These are phyloP conservation scores for Eulemur rufifrons DNA, from an alignment of 2,113 vertebrate genomes.

Conservation along the genomic window DNA sequence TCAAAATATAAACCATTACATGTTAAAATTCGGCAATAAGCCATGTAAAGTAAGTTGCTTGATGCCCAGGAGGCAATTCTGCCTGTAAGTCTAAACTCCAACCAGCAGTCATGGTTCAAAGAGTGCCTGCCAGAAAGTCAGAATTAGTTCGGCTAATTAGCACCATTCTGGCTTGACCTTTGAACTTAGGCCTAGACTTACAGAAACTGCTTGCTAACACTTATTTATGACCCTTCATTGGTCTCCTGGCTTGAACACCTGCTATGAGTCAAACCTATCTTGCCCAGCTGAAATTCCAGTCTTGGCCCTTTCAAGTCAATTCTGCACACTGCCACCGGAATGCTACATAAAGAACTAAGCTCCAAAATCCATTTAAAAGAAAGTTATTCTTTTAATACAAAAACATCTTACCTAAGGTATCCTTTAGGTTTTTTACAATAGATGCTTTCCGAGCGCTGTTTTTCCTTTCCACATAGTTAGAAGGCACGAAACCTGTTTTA, in stretches of 20 bases:
- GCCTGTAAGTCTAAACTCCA: not conserved
- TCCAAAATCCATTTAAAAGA: not conserved
- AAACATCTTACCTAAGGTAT: slow-evolving; percentile 89
- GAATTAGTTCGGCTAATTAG: not conserved
- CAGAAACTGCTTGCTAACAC: not conserved
- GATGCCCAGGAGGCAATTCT: not conserved
- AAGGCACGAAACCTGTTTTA: slow-evolving; percentile 94
- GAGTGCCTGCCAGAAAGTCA: not conserved
- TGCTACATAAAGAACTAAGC: slow-evolving; percentile 4
- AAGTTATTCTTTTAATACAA: not conserved
- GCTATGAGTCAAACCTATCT: slow-evolving; percentile 32
- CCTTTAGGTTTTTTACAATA: slow-evolving; percentile 94
- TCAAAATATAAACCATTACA: slow-evolving; percentile 11
- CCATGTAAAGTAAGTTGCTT: slow-evolving; percentile 10
- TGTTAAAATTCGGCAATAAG: slow-evolving; percentile 20
- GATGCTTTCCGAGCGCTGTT: slow-evolving; percentile 94
- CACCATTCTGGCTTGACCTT: not conserved
- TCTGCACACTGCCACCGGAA: not conserved
- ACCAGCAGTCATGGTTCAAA: not conserved
- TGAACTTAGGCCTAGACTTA: not conserved
- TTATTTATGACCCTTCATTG: not conserved
- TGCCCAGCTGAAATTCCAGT: not conserved
- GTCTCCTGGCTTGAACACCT: not conserved
- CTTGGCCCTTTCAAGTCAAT: not conserved
- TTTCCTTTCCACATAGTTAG: slow-evolving; percentile 95